Conservation (phyloP, 2,797 vertebrate species). For the Poecilia wingei region DNA sequence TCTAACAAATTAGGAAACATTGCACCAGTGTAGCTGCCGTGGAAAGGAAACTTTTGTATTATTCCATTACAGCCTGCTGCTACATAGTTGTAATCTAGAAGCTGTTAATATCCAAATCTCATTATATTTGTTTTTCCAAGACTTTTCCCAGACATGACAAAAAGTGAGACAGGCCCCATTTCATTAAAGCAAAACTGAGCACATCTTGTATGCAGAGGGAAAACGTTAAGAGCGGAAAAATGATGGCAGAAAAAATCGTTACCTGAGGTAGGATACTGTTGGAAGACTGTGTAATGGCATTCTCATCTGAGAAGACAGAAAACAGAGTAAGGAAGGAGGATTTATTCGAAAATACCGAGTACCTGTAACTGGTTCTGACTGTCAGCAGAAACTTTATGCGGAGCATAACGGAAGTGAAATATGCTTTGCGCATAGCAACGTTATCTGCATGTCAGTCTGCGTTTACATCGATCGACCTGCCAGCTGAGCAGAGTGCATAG, state of each 20-base stretch:
- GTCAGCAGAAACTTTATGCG: slow-evolving; percentile 32
- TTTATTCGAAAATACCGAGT: slow-evolving; percentile 11
- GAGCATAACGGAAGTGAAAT: slow-evolving; percentile 28
- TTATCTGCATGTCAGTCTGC: slow-evolving; percentile 19
- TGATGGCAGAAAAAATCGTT: slow-evolving; percentile 7
- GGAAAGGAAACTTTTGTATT: background rate
- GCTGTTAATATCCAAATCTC: background rate
- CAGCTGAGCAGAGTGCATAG: slow-evolving; percentile 13
- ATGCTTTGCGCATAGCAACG: slow-evolving; percentile 60
- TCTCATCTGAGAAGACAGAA: slow-evolving; percentile 68
- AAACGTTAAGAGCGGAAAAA: background rate
- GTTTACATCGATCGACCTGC: slow-evolving; percentile 35
- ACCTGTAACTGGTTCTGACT: background rate
- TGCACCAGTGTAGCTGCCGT: background rate
- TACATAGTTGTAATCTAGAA: background rate
- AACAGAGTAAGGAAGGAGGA: slow-evolving; percentile 4
- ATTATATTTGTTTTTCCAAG: background rate
- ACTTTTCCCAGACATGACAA: background rate
- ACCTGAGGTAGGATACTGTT: slow-evolving; percentile 84
- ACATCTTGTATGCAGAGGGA: background rate
- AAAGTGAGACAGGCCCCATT: background rate
- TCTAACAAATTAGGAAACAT: background rate
- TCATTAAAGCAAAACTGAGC: background rate
- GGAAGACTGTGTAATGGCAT: slow-evolving; percentile 68
- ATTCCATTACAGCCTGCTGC: background rate